Evolutionary conservation across 2,888 invertebrate species (phyloP).

Genomic region (Miltochrista miniata): DNA sequence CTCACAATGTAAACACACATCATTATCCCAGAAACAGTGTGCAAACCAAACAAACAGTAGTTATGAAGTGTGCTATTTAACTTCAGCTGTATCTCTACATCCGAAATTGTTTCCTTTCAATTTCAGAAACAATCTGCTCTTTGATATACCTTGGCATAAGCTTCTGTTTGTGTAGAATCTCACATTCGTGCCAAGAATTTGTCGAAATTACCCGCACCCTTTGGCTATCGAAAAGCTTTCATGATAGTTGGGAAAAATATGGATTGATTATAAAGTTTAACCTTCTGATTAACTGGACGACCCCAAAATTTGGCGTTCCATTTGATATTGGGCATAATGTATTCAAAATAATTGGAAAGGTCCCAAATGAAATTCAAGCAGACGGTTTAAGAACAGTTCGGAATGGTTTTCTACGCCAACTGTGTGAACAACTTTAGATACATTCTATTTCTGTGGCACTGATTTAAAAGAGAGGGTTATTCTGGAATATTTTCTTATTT

Average conservation of each 20-base stretch:
- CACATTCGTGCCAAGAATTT: constrained; percentile 31
- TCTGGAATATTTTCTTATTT: too few species aligned
- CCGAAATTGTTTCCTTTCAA: constrained; percentile 19
- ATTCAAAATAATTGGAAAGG: constrained; percentile 30
- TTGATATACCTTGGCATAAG: constrained; percentile 11
- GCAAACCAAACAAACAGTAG: constrained; percentile 25
- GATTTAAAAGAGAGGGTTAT: too few species aligned
- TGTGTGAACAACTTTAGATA: not conserved
- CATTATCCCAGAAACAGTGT: constrained; percentile 11
- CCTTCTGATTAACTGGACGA: constrained; percentile 11
- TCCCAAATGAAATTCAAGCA: constrained; percentile 32
- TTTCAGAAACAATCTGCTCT: constrained; percentile 5
- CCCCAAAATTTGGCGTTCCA: constrained; percentile 20
- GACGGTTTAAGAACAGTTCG: constrained; percentile 22
- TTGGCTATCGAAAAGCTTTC: constrained; percentile 19
- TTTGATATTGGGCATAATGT: constrained; percentile 26
- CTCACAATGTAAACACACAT: constrained; percentile 19
- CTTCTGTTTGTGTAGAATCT: constrained; percentile 17
- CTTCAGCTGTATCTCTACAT: constrained; percentile 14
- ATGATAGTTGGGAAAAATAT: constrained; percentile 20
- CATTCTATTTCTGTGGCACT: too few species aligned
- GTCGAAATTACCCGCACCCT: constrained; percentile 15
- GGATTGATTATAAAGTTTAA: constrained; percentile 15
- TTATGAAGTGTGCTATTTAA: constrained; percentile 29
- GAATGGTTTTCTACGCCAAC: constrained; percentile 10